These are phyloP conservation scores for Labia minor DNA, from an alignment of 2,888 invertebrate species.

Conservation along the genomic window DNA sequence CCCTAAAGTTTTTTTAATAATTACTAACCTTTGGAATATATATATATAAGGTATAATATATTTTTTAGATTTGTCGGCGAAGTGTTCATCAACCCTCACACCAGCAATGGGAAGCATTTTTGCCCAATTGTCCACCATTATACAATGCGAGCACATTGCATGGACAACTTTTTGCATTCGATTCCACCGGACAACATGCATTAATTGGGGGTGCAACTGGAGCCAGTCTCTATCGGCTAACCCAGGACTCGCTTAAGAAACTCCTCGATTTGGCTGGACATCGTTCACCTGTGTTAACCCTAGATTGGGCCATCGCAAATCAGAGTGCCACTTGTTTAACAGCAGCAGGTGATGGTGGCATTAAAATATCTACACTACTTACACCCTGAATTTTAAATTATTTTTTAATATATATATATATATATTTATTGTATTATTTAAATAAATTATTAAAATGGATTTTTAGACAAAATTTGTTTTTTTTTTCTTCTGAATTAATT, in stretches of 20 bases:
- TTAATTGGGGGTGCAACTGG: constrained; percentile 37
- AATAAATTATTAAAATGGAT: too few species aligned
- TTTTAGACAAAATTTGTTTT: too few species aligned
- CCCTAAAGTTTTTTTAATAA: too few species aligned
- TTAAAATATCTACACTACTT: constrained; percentile 45
- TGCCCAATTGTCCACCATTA: constrained; percentile 29
- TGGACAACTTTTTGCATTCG: constrained; percentile 39
- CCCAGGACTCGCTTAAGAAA: constrained; percentile 20
- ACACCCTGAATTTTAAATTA: constrained; percentile 33
- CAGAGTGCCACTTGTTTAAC: constrained; percentile 48
- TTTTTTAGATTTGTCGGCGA: constrained; percentile 33
- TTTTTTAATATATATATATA: too few species aligned
- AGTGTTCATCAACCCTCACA: constrained; percentile 36
- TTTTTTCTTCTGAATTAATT: too few species aligned
- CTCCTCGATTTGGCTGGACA: constrained; percentile 44
- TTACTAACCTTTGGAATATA: too few species aligned
- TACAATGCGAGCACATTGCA: constrained; percentile 29
- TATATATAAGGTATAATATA: too few species aligned
- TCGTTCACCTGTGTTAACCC: constrained; percentile 42
- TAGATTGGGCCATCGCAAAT: constrained; percentile 49
- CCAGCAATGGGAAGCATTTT: constrained; percentile 34
- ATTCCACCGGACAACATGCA: constrained; percentile 38
- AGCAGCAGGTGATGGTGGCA: constrained; percentile 47
- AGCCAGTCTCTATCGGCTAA: constrained; percentile 35
- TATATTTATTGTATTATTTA: too few species aligned